These are phyloP conservation scores for Rhyacophila evoluta DNA, from an alignment of 2,888 invertebrate species.

Conservation along the genomic window DNA sequence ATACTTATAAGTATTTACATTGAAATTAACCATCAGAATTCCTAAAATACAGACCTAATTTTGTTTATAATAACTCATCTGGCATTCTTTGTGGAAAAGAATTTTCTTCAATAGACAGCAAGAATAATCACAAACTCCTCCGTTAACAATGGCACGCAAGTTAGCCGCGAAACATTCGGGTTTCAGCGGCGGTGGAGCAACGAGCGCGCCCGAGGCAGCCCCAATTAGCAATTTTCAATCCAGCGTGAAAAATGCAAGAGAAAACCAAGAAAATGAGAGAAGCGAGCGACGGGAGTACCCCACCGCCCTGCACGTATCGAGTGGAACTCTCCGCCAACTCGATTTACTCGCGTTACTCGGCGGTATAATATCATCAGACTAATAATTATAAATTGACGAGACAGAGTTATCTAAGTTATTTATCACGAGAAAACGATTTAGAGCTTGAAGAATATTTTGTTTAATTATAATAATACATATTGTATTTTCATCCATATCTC, in stretches of 20 bases:
- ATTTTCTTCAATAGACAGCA: not conserved
- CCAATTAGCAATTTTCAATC: not conserved
- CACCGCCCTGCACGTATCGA: not conserved
- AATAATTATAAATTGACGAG: too few relatives aligned
- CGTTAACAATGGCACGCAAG: not conserved
- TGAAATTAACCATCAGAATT: too few relatives aligned
- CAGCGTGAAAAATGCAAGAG: not conserved
- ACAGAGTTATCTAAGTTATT: too few relatives aligned
- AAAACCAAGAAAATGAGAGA: not conserved
- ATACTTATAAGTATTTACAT: too few relatives aligned
- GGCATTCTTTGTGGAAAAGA: too few relatives aligned
- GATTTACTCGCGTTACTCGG: not conserved
- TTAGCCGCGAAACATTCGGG: not conserved
- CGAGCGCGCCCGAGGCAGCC: not conserved
- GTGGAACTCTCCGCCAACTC: not conserved
- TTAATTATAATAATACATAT: too few relatives aligned
- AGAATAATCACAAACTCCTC: not conserved
- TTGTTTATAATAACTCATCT: too few relatives aligned
- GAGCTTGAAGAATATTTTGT: too few relatives aligned
- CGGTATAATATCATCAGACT: too few relatives aligned
- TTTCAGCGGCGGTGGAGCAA: not conserved
- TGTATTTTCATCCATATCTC: too few relatives aligned
- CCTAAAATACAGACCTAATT: too few relatives aligned
- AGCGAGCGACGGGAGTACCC: not conserved
- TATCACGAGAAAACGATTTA: too few relatives aligned